Evolutionary conservation across 2,797 vertebrate species (phyloP).

Genomic region (Paguma larvata): DNA sequence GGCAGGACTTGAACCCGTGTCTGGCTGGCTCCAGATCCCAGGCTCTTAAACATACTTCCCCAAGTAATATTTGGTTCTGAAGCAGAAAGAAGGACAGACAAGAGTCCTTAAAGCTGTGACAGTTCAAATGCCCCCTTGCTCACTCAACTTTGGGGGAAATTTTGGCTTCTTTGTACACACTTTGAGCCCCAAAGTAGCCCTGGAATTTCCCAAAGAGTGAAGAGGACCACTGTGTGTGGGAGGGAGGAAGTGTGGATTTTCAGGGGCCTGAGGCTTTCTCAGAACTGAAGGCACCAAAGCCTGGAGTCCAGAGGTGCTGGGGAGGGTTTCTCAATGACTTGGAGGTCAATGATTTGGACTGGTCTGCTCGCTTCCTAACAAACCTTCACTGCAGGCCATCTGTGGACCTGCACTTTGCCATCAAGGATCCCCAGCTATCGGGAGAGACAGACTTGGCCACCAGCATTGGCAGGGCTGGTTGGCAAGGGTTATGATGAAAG

Average conservation of each 20-base stretch:
- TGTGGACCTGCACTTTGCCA: background rate
- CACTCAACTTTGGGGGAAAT: background rate
- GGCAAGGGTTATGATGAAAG: background rate
- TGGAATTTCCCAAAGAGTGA: conserved; percentile 50
- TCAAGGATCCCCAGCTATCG: accelerated
- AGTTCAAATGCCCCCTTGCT: background rate
- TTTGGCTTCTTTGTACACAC: background rate
- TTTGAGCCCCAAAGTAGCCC: background rate
- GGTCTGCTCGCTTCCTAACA: background rate
- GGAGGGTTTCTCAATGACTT: background rate
- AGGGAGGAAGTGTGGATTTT: background rate
- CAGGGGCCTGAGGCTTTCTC: background rate
- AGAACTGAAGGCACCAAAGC: background rate
- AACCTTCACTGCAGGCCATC: background rate
- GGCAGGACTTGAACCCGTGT: background rate
- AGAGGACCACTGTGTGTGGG: background rate
- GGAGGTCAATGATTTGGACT: too few species aligned
- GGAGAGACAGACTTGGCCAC: background rate
- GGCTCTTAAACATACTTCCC: background rate
- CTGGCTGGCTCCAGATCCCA: background rate
- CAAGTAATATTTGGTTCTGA: background rate
- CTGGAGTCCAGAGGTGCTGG: background rate
- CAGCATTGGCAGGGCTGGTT: background rate
- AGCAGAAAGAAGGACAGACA: background rate
- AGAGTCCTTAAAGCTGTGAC: background rate